Base-by-base conservation (phyloP, 2,888 invertebrate genomes). In the Cyrtodaria siliqua region DNA sequence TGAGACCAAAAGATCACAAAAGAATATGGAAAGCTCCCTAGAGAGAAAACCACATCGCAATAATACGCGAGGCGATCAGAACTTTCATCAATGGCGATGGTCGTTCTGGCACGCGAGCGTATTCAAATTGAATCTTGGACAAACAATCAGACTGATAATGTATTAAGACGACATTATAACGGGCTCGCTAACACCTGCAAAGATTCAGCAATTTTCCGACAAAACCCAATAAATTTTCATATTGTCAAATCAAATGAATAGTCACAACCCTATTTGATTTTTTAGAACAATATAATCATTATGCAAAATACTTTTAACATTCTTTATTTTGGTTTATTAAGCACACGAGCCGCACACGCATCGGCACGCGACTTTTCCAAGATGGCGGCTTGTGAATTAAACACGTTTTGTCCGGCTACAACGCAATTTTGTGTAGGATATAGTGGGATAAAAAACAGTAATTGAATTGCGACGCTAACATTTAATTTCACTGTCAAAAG, bases 201-300 rank as follows among this genome's bases (percentile, higher is more conserved):
- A 44, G 53, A 55, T 24, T 63, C 71, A 71, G 67, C 66, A 62
- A 72, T 71, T 68, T 60, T 72, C 71, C 62, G 53, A 68, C 74
- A 69, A 81, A 74, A 56, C 62, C 71, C 62, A 71, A 78, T 81
- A 81, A 78, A 74, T 81, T 78, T 68, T 71, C 81, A 75, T 71
- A 77, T 74, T 81, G 70, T 72, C 72, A 71, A 60, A 62, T 57
- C 40, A 59, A 63, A 63, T 72, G 72, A 72, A 66, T 71, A 53
- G 64, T 47, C 57, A 57, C 61, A 62, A 61, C 67, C 44, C 61
- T 60, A 69, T 75, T 75, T 64, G 79, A 76, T 71, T 79, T 69
- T 67, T 56, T 68, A 59, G 75, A 73, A 73, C 76, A 76, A 73
- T 73, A 63, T 71, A 50, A 61, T 74, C 71, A 77, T 81, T 81